Evolutionary conservation across 1,140 invertebrate species (phyloP).

Genomic region (Trachelipus rathkii): DNA sequence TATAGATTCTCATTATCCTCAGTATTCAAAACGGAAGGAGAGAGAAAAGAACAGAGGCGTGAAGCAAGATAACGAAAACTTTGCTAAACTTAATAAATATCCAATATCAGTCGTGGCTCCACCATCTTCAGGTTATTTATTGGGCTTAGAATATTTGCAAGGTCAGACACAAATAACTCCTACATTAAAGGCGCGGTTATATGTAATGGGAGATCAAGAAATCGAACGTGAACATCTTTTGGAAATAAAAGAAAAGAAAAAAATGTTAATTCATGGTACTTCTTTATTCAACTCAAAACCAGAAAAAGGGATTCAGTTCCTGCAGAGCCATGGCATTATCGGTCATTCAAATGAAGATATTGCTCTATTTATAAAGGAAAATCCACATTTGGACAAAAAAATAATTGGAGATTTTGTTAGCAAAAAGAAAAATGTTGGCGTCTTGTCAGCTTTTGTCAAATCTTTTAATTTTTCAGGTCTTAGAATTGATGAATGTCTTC

Average conservation of each 20-base stretch:
- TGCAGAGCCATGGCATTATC: constrained; percentile 73
- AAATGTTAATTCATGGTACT: constrained; percentile 74
- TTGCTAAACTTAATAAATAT: not conserved
- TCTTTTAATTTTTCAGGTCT: constrained; percentile 85
- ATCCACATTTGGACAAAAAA: constrained; percentile 92
- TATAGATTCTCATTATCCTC: constrained; percentile 77
- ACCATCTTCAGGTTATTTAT: constrained; percentile 30
- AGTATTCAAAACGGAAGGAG: constrained; percentile 47
- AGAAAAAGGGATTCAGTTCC: constrained; percentile 84
- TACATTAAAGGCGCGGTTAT: constrained; percentile 19
- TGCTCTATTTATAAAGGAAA: constrained; percentile 67
- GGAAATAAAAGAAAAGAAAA: constrained; percentile 76
- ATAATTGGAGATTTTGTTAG: constrained; percentile 95
- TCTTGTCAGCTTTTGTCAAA: constrained; percentile 64
- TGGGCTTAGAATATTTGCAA: constrained; percentile 24
- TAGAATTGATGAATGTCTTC: constrained; percentile 87
- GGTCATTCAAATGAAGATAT: constrained; percentile 32
- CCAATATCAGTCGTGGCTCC: constrained; percentile 26
- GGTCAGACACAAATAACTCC: constrained; percentile 32
- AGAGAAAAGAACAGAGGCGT: constrained; percentile 22
- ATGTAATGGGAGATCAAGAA: constrained; percentile 10
- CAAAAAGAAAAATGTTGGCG: constrained; percentile 62
- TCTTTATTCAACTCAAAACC: constrained; percentile 93
- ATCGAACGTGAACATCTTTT: constrained; percentile 62
- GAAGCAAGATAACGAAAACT: not conserved